phyloP scores from a whole-genome alignment of 2,797 vertebrate genomes.

The Acrossocheilus fasciatus region DNA sequence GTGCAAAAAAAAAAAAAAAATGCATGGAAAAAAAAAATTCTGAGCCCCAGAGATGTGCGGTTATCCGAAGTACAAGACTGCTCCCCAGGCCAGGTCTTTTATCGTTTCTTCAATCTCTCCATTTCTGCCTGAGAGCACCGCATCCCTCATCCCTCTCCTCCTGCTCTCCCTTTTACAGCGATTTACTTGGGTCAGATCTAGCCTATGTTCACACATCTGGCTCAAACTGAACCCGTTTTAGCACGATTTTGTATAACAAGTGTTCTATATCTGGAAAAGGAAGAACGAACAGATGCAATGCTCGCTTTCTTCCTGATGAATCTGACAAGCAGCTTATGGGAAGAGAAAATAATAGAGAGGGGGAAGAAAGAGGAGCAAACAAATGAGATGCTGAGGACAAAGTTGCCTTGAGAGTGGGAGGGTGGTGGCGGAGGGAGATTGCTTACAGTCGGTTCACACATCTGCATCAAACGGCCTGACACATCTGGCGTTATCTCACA shows the following conservation, averaged over 20 bases:
- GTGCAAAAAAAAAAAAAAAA: constrained; percentile 33
- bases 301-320: constrained; percentile 49
- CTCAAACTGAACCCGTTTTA: constrained; percentile 57
- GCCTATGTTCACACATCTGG: constrained; percentile 60
- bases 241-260: constrained; percentile 62
- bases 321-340: constrained; percentile 47
- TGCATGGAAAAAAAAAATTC: neutral
- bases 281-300: constrained; percentile 47
- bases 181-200: constrained; percentile 30
- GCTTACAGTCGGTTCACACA: constrained; percentile 61
- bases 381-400: constrained; percentile 39
- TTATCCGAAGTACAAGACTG: constrained; percentile 46
- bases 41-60: constrained; percentile 40
- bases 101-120: constrained; percentile 54
- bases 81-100: constrained; percentile 40
- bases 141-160: constrained; percentile 22
- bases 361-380: constrained; percentile 31
- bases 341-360: constrained; percentile 40
- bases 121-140: constrained; percentile 50
- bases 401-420: constrained; percentile 23
- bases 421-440: constrained; percentile 28
- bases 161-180: constrained; percentile 42
- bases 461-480: constrained; percentile 60
- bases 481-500: constrained; percentile 59
- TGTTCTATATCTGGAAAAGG: constrained; percentile 57